Evolutionary conservation across 2,113 vertebrate genomes (phyloP).

Genomic region (Condylura cristata): DNA sequence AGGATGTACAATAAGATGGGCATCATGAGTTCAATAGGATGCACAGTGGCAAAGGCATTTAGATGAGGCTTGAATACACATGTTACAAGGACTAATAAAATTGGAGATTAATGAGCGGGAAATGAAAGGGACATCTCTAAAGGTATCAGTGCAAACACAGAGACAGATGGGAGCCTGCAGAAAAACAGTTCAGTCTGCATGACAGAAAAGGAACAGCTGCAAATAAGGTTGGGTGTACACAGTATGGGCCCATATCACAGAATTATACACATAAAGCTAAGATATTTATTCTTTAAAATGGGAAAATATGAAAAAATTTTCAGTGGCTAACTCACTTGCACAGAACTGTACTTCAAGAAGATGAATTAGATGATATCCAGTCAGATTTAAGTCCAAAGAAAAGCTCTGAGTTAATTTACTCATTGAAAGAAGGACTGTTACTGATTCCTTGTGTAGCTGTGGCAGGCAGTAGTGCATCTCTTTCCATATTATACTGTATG

Average conservation of each 20-base stretch:
- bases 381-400: neutral
- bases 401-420: neutral
- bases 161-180: neutral
- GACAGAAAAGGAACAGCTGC: neutral
- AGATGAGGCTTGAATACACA: neutral
- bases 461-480: neutral
- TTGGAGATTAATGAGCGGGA: neutral
- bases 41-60: neutral
- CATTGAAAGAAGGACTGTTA: neutral
- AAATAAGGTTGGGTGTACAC: rapidly evolving
- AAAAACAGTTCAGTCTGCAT: neutral
- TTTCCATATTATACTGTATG: neutral
- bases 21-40: neutral
- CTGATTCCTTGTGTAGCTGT: neutral
- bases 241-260: neutral
- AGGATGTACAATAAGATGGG: too few species aligned
- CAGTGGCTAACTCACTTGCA: neutral
- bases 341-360: neutral
- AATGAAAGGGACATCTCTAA: neutral
- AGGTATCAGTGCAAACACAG: neutral
- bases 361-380: neutral
- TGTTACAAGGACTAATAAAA: neutral
- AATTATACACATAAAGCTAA: neutral
- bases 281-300: neutral
- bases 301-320: neutral